Conservation (phyloP, 2,888 invertebrate species). For the Hyposoter didymator region DNA sequence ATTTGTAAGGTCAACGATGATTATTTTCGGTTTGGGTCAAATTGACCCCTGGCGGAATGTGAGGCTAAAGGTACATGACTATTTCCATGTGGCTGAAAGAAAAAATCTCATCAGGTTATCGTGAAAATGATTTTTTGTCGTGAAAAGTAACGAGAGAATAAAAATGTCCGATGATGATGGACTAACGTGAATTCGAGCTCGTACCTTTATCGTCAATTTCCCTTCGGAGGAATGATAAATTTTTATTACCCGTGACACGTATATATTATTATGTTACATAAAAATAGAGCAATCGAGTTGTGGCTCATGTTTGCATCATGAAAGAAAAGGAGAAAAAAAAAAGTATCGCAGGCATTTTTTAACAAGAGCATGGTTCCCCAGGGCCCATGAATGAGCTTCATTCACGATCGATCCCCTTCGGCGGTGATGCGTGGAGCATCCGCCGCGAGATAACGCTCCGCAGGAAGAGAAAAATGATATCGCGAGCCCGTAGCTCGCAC, state of each 20-base stretch:
- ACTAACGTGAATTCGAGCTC: background rate
- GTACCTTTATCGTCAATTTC: background rate
- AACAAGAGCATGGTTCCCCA: conserved; percentile 66
- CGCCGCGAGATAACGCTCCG: conserved; percentile 53
- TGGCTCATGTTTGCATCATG: background rate
- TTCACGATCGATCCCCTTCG: conserved; percentile 75
- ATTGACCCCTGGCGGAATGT: too few relatives aligned
- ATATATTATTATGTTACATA: background rate
- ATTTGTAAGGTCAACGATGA: too few relatives aligned
- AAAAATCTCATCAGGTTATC: too few relatives aligned
- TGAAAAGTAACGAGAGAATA: background rate
- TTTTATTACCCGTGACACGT: background rate
- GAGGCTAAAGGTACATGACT: too few relatives aligned
- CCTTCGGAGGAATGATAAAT: background rate
- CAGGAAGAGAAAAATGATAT: conserved; percentile 39
- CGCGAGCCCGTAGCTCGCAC: conserved; percentile 12
- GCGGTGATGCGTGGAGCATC: conserved; percentile 66
- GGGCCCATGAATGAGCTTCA: conserved; percentile 75
- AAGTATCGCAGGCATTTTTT: conserved; percentile 42
- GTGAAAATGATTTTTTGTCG: too few relatives aligned
- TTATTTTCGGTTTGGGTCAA: too few relatives aligned
- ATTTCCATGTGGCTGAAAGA: too few relatives aligned
- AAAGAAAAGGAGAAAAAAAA: background rate
- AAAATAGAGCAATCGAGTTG: conserved; percentile 6
- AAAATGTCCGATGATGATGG: background rate